Evolutionary conservation across 1,140 invertebrate species (phyloP).

Genomic region (Pomacea maculata): DNA sequence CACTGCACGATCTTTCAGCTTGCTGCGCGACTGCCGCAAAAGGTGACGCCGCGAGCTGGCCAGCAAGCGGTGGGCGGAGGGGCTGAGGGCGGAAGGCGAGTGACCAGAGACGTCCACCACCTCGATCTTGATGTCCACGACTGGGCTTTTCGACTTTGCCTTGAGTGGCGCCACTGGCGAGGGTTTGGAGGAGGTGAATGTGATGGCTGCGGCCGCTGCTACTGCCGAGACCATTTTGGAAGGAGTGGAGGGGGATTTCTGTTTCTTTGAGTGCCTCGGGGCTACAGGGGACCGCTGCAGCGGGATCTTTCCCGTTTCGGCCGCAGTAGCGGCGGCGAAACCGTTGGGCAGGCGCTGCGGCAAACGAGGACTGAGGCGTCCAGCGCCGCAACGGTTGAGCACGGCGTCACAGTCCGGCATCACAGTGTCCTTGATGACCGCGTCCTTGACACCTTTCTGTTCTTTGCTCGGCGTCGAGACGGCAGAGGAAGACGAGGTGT

Average conservation of each 20-base stretch:
- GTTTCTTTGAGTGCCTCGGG: neutral
- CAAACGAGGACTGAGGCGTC: constrained; percentile 13
- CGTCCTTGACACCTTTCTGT: too few species aligned
- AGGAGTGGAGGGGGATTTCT: constrained; percentile 1
- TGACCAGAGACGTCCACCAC: constrained; percentile 18
- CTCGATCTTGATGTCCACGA: constrained; percentile 15
- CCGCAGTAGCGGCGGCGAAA: constrained; percentile 17
- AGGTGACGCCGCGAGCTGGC: constrained; percentile 16
- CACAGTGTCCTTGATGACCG: constrained; percentile 4
- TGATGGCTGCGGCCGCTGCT: neutral
- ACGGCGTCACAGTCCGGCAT: constrained; percentile 6
- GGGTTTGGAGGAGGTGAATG: neutral
- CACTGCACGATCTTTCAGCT: constrained; percentile 18
- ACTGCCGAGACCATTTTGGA: neutral
- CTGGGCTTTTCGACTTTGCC: constrained; percentile 5
- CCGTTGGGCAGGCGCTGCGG: constrained; percentile 13
- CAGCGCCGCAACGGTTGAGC: constrained; percentile 18
- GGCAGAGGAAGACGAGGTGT: neutral
- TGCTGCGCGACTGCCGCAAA: constrained; percentile 22
- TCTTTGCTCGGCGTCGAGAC: neutral
- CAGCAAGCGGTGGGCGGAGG: constrained; percentile 17
- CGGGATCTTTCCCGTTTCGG: constrained; percentile 21
- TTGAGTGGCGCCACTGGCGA: neutral
- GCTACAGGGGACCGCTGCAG: constrained; percentile 18
- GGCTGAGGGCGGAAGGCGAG: constrained; percentile 18